Percentiles rank a stretch among this genome's conserved stretches.
Conservation (phyloP, 2,113 vertebrate species). For the Pituophis catenifer region DNA sequence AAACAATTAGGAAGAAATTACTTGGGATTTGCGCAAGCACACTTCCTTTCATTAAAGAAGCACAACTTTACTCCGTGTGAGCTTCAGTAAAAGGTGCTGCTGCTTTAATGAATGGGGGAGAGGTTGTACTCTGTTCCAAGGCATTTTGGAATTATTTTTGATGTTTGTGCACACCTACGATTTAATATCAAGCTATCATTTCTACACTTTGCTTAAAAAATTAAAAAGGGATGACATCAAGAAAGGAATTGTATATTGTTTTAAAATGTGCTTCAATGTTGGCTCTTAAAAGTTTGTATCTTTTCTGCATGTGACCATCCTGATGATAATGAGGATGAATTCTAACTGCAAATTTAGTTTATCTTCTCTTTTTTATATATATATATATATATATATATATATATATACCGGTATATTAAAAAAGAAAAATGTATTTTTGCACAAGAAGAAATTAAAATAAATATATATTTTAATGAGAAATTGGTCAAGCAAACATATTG, state of each 20-base stretch:
- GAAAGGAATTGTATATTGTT: not conserved
- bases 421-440: constrained; percentile 56
- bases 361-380: constrained; percentile 37
- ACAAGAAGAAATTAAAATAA: constrained; percentile 43
- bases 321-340: not conserved
- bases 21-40: not conserved
- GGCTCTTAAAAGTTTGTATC: not conserved
- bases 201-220: not conserved
- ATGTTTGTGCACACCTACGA: not conserved
- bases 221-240: not conserved
- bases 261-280: not conserved
- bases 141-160: not conserved
- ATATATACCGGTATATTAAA: not conserved
- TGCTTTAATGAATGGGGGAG: not conserved
- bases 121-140: not conserved
- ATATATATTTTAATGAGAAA: constrained; percentile 29
- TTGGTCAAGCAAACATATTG: not conserved
- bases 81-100: not conserved
- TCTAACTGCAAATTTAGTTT: constrained; percentile 14
- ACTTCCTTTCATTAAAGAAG: not conserved
- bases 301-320: constrained; percentile 5
- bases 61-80: not conserved
- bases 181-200: constrained; percentile 18
- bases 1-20: not conserved
- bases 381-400: constrained; percentile 21